These are phyloP conservation scores for Clepsis dumicolana DNA, from an alignment of 2,888 invertebrate genomes.

Conservation along the genomic window DNA sequence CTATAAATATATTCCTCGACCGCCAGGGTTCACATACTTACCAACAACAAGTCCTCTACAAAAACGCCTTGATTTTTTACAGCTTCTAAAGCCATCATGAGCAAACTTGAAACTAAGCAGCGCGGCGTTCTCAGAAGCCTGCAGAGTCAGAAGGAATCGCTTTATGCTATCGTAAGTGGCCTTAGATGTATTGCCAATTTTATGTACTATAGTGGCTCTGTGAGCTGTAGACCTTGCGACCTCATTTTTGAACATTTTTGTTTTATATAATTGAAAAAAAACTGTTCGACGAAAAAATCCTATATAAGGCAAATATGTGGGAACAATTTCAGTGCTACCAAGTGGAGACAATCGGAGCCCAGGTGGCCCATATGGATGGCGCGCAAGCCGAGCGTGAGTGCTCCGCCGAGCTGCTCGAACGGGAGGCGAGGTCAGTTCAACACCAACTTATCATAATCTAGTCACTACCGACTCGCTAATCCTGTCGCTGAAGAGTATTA, in stretches of 20 bases:
- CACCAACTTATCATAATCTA: too few species aligned
- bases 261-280: too few species aligned
- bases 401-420: constrained; percentile 67
- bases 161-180: constrained; percentile 86
- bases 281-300: too few species aligned
- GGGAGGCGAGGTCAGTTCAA: constrained; percentile 74
- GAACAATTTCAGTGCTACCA: constrained; percentile 68
- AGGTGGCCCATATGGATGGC: constrained; percentile 77
- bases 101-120: constrained; percentile 77
- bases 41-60: too few species aligned
- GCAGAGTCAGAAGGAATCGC: constrained; percentile 85
- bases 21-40: too few species aligned
- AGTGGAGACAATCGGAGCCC: constrained; percentile 77
- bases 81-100: constrained; percentile 77
- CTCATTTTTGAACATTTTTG: too few species aligned
- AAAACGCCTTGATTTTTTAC: constrained; percentile 46
- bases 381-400: constrained; percentile 70
- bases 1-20: too few species aligned
- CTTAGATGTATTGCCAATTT: background rate
- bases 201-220: too few species aligned
- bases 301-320: background rate
- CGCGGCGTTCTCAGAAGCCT: constrained; percentile 76
- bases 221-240: too few species aligned
- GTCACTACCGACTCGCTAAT: too few species aligned
- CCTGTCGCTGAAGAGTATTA: background rate